Percentiles rank a stretch among this genome's conserved stretches.
phyloP scores from a whole-genome alignment of 2,888 invertebrate genomes.

The Meiosimyza platycephala region DNA sequence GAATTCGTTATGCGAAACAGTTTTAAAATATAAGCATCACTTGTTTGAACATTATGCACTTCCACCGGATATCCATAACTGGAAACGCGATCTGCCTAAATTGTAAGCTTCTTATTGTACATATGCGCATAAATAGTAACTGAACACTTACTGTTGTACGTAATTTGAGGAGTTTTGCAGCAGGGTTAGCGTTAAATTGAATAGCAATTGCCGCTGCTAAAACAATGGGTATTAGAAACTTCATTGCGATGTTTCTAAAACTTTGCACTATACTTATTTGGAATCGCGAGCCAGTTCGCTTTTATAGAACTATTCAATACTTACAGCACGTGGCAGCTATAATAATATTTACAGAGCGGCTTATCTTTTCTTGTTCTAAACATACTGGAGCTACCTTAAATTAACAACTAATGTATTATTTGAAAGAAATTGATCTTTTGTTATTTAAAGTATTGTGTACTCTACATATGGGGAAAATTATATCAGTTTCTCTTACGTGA shows the following conservation, averaged over 20 bases:
- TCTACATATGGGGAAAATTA: too few relatives aligned
- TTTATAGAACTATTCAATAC: constrained; percentile 1
- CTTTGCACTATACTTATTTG: background rate
- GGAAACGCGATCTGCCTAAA: constrained; percentile 46
- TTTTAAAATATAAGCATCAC: constrained; percentile 47
- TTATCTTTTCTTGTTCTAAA: too few relatives aligned
- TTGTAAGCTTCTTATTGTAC: background rate
- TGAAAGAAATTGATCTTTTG: too few relatives aligned
- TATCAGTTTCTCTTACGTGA: too few relatives aligned
- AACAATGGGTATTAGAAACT: background rate
- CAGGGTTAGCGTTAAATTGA: background rate
- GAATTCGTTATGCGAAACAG: constrained; percentile 51
- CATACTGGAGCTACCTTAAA: too few relatives aligned
- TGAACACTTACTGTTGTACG: constrained; percentile 2
- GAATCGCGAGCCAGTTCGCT: background rate
- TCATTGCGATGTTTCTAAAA: constrained; percentile 8
- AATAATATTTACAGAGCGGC: constrained; percentile 4
- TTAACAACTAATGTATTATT: too few relatives aligned
- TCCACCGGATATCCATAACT: constrained; percentile 46
- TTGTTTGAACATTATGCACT: constrained; percentile 43
- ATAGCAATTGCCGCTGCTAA: background rate
- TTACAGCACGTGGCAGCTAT: background rate
- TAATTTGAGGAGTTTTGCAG: background rate
- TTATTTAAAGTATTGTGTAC: too few relatives aligned
- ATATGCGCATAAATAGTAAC: background rate